Base-by-base conservation (phyloP, 2,888 invertebrate species). In the Trichopoda pennipes region DNA sequence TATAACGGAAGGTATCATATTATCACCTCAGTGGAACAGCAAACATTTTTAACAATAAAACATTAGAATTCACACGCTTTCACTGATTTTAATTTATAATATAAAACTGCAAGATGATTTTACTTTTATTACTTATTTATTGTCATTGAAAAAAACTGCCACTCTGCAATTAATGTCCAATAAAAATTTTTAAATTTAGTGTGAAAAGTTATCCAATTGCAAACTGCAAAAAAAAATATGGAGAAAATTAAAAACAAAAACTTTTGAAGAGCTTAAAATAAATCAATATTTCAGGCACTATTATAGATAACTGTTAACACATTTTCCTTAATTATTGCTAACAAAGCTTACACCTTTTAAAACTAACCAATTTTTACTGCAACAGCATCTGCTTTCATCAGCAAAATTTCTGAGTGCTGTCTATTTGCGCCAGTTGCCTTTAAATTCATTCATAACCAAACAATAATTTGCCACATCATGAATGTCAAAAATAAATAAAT, bases 31-130 rank as follows among this genome's bases (percentile, higher is more conserved):
- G 53, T 76, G 69, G 38, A 69, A 8, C 55, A 56, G 49, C 56
- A 77, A 69, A 70, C 63, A 63, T 19, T 23, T 16, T 38, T 23
- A 58, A 44, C 72, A 42, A 68, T 60, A 74, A 74, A 55, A 42
- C 16, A 61, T 55, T 47, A 72, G 86, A 89, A 89, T 90, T 90
- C 90, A 89, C 90, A 90, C 90, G 90, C 90, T 90, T 90, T 90
- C 90, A 90, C 89, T 90, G 86, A 84, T 86, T 64, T 66, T 49
- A 12, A 17, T 17, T 38, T 38, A 12, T 28, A 60, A 8, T 28
- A 1, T 4, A 63, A 6, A 35, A n/a, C 38, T 63, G 23, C 12
- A 38, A 44, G 8, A 38, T 63, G 35, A 49, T 76, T 76, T 80
- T 74, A 79, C 72, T 80, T 69, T 73, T 68, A 42, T 64, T 79